Evolutionary conservation across 1,140 invertebrate genomes (phyloP).

Genomic region (Drosophila sproati): DNA sequence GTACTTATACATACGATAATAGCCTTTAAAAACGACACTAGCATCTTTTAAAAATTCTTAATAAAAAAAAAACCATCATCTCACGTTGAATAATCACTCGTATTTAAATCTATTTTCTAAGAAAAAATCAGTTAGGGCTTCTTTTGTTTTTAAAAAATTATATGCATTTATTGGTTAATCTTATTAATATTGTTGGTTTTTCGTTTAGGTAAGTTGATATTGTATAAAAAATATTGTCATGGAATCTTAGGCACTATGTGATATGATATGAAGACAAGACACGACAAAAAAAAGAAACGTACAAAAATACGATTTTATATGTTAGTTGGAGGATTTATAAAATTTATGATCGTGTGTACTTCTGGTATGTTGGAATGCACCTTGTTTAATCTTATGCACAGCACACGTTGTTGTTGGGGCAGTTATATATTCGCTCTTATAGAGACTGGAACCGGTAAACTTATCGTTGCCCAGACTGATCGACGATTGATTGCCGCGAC

Average conservation of each 20-base stretch:
- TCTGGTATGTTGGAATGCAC: slow-evolving; percentile 92
- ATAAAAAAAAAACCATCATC: slow-evolving; percentile 69
- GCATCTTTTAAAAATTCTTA: slow-evolving; percentile 74
- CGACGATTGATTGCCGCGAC: slow-evolving; percentile 89
- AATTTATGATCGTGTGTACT: slow-evolving; percentile 93
- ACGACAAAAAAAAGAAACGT: slow-evolving; percentile 6
- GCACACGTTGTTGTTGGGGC: slow-evolving; percentile 90
- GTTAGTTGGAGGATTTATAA: slow-evolving; percentile 87
- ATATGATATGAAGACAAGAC: slow-evolving; percentile 59
- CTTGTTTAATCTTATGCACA: slow-evolving; percentile 90
- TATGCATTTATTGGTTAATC: slow-evolving; percentile 48
- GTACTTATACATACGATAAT: slow-evolving; percentile 68
- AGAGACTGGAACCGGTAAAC: slow-evolving; percentile 87
- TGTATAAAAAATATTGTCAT: slow-evolving; percentile 78
- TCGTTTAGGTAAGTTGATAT: slow-evolving; percentile 44
- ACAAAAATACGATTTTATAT: neutral
- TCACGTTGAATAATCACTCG: slow-evolving; percentile 59
- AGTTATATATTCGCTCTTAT: slow-evolving; percentile 91
- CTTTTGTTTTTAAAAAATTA: slow-evolving; percentile 27
- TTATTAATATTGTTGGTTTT: slow-evolving; percentile 39
- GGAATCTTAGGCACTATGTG: slow-evolving; percentile 58
- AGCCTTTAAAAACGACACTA: slow-evolving; percentile 75
- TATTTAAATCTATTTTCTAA: neutral
- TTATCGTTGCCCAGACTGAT: slow-evolving; percentile 89
- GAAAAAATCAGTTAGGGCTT: neutral